Evolutionary conservation across 2,888 invertebrate species (phyloP).

Genomic region (Parnassius apollo): DNA sequence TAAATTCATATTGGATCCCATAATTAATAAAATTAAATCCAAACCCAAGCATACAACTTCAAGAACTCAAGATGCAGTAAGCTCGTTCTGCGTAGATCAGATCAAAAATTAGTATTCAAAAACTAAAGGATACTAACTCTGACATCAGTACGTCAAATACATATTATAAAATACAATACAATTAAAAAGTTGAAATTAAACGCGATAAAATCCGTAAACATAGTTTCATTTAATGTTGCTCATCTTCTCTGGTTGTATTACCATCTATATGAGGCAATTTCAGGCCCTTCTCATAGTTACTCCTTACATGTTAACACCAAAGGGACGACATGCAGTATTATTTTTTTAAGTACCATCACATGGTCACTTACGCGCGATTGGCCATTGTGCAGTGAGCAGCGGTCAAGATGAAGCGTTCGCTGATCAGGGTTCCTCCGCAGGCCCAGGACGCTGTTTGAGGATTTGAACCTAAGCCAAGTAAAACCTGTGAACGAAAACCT

Average conservation of each 20-base stretch:
- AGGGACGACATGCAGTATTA: not conserved
- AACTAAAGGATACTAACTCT: no score
- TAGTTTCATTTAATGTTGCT: not conserved
- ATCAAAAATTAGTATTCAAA: no score
- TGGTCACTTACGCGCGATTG: conserved; percentile 12
- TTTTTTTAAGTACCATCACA: not conserved
- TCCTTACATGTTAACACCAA: no score
- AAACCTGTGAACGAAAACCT: conserved; percentile 36
- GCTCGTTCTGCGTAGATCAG: no score
- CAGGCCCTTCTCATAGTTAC: not conserved
- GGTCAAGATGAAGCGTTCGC: conserved; percentile 51
- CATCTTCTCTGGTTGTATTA: not conserved
- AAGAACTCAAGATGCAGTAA: no score
- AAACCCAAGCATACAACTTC: no score
- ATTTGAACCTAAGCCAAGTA: conserved; percentile 45
- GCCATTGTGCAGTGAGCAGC: conserved; percentile 50
- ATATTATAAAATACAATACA: no score
- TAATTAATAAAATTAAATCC: no score
- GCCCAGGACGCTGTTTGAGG: conserved; percentile 36
- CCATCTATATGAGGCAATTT: not conserved
- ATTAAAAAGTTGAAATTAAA: no score
- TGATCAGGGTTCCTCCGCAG: conserved; percentile 52
- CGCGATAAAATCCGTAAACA: no score
- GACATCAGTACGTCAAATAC: no score
- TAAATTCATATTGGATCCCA: no score